Percentiles rank a stretch among this genome's conserved stretches.
These are phyloP conservation scores for Drosophila lacteicornis DNA, from an alignment of 1,140 invertebrate species.

Conservation along the genomic window DNA sequence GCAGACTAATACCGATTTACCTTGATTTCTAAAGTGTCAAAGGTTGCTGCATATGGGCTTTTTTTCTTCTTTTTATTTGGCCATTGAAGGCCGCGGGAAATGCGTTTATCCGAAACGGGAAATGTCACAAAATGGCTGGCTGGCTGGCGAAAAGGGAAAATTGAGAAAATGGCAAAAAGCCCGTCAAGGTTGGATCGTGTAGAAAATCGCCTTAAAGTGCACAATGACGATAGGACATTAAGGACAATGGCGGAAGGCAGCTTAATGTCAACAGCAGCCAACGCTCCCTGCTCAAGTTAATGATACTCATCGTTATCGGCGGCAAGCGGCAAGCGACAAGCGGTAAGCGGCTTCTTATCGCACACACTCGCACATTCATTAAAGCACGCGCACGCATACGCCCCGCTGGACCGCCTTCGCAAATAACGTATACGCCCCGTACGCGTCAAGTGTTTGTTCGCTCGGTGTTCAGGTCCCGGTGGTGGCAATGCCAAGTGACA, in stretches of 20 bases:
- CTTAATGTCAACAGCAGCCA: slow-evolving; percentile 67
- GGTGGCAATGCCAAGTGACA: slow-evolving; percentile 57
- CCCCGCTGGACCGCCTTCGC: slow-evolving; percentile 30
- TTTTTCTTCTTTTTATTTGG: slow-evolving; percentile 28
- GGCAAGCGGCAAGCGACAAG: neutral
- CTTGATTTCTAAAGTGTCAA: slow-evolving; percentile 75
- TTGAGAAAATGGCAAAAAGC: slow-evolving; percentile 35
- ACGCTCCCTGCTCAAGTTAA: slow-evolving; percentile 54
- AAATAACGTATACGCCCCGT: slow-evolving; percentile 72
- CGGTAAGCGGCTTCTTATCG: slow-evolving; percentile 55
- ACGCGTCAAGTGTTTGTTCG: slow-evolving; percentile 65
- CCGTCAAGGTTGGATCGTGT: slow-evolving; percentile 55
- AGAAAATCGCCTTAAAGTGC: slow-evolving; percentile 67
- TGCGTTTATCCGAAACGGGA: slow-evolving; percentile 78
- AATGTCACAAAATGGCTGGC: slow-evolving; percentile 64
- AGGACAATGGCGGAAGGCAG: slow-evolving; percentile 41
- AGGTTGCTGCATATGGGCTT: slow-evolving; percentile 52
- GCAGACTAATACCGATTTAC: slow-evolving; percentile 15
- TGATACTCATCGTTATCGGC: slow-evolving; percentile 80
- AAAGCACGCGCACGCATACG: slow-evolving; percentile 67
- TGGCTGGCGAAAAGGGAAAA: slow-evolving; percentile 33
- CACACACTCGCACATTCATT: slow-evolving; percentile 61
- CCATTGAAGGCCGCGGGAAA: slow-evolving; percentile 64
- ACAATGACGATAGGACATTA: slow-evolving; percentile 31
- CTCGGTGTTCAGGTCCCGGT: slow-evolving; percentile 26